These are phyloP conservation scores for Danio albolineatus DNA, from an alignment of 2,797 vertebrate genomes.

Conservation along the genomic window DNA sequence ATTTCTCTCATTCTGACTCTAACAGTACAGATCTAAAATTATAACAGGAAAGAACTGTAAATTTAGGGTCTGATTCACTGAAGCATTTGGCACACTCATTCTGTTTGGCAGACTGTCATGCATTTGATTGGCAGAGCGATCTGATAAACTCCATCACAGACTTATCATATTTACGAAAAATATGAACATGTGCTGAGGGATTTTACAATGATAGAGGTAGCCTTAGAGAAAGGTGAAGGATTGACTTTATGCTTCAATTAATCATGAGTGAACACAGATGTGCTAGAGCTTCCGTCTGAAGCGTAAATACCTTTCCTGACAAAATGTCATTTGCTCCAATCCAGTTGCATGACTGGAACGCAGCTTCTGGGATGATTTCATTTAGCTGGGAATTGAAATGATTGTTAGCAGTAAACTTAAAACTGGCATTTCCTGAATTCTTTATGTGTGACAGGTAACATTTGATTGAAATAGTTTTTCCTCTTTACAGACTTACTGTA, in stretches of 20 bases:
- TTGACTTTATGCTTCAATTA: slow-evolving; percentile 7
- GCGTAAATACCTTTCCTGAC: background rate
- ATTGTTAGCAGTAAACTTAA: background rate
- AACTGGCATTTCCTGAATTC: background rate
- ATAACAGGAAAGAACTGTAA: slow-evolving; percentile 30
- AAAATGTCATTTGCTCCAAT: background rate
- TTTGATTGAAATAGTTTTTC: background rate
- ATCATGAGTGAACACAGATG: slow-evolving; percentile 9
- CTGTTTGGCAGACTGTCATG: slow-evolving; percentile 21
- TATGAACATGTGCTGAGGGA: slow-evolving; percentile 9
- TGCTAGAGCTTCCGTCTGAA: background rate
- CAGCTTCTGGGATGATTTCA: background rate
- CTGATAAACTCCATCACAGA: slow-evolving; percentile 16
- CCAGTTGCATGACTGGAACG: background rate
- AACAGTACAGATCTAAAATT: slow-evolving; percentile 27
- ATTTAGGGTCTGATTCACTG: slow-evolving; percentile 35
- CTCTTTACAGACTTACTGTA: background rate
- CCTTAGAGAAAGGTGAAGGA: slow-evolving; percentile 25
- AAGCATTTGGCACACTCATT: slow-evolving; percentile 26
- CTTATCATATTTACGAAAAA: background rate
- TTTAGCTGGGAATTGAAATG: background rate
- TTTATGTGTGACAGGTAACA: background rate
- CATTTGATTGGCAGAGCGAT: slow-evolving; percentile 36
- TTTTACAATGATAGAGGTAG: slow-evolving; percentile 19
- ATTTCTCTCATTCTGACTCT: background rate